Evolutionary conservation across 2,797 vertebrate genomes (phyloP).

Genomic region (Pelodytes ibericus): DNA sequence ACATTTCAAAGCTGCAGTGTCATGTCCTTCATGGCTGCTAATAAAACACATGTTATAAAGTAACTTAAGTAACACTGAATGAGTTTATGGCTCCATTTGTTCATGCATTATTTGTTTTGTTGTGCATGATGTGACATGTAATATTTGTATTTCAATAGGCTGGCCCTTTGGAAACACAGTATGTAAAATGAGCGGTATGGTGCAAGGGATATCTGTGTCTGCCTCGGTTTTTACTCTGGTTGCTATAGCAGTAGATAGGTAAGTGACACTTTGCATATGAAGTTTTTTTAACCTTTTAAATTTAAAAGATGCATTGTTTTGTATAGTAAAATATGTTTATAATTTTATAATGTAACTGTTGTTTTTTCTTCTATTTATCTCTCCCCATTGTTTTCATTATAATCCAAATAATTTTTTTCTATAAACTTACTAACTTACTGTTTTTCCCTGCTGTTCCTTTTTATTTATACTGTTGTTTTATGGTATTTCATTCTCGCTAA

Average conservation of each 20-base stretch:
- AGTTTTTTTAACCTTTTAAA: no score
- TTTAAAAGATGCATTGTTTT: no score
- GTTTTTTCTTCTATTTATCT: no score
- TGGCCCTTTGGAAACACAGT: conserved; percentile 91
- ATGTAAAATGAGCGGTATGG: conserved; percentile 90
- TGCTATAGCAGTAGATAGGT: conserved; percentile 91
- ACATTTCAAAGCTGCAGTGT: conserved; percentile 26
- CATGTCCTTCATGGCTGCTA: conserved; percentile 2
- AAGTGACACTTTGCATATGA: conserved; percentile 51
- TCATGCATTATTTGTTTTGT: conserved; percentile 15
- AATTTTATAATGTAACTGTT: no score
- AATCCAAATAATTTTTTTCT: no score
- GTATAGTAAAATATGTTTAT: no score
- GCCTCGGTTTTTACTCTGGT: conserved; percentile 93
- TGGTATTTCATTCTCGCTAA: no score
- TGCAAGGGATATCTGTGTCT: conserved; percentile 91
- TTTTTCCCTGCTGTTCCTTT: no score
- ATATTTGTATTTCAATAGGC: conserved; percentile 68
- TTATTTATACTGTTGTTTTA: no score
- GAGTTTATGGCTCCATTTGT: conserved; percentile 4
- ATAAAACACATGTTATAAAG: conserved; percentile 19
- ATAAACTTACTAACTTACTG: no score
- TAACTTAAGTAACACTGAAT: conserved; percentile 25
- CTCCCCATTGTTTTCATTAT: no score
- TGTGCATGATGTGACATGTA: background rate